Conservation (phyloP, 1,140 invertebrate species). For the Pantala flavescens region DNA sequence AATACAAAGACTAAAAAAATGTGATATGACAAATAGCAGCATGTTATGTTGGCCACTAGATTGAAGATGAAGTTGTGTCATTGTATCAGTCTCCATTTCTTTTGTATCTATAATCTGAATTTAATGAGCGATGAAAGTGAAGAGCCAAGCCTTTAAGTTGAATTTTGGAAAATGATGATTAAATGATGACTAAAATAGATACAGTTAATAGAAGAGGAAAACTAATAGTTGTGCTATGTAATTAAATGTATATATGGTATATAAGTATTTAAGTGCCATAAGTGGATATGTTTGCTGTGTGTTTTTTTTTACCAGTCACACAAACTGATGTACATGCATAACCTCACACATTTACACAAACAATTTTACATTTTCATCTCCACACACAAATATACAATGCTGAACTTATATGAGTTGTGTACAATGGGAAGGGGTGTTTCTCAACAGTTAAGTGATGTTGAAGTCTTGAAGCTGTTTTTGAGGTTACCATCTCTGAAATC, state of each 20-base stretch:
- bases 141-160: not conserved
- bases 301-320: constrained; percentile 17
- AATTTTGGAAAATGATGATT: not conserved
- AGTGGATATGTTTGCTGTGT: constrained; percentile 22
- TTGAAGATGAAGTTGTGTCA: not conserved
- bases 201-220: constrained; percentile 15
- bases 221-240: constrained; percentile 21
- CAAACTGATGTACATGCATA: constrained; percentile 7
- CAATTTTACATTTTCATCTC: not conserved
- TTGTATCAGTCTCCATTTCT: constrained; percentile 11
- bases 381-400: not conserved
- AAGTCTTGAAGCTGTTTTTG: not conserved
- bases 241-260: constrained; percentile 24
- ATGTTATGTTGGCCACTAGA: constrained; percentile 11
- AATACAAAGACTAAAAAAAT: constrained; percentile 5
- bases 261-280: constrained; percentile 24
- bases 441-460: not conserved
- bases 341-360: constrained; percentile 11
- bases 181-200: constrained; percentile 16
- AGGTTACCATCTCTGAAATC: not conserved
- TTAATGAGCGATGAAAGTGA: not conserved
- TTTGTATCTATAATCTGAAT: constrained; percentile 11
- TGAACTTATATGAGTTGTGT: constrained; percentile 1
- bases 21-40: constrained; percentile 12
- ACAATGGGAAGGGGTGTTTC: not conserved